Evolutionary conservation across 1,140 invertebrate genomes (phyloP), one percentile per base, ranked within the genome.

Genomic region (Anoplolepis gracilipes): DNA sequence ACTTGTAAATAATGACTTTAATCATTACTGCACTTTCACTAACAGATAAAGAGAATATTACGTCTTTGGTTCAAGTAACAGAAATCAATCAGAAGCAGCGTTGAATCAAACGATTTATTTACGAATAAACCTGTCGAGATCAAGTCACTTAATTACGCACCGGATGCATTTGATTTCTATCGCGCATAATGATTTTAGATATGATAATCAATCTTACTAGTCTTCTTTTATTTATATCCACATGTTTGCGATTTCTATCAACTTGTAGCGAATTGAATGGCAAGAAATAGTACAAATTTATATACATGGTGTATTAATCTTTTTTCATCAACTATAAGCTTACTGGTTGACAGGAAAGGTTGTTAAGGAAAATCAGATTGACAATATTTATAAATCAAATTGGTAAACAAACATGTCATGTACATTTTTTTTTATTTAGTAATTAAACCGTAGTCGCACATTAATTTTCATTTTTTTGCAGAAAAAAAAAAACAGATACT

Each of bases 1-100:
- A 2, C 16, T 19, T 7, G 2, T 30, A 42, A 53, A 36, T 78
- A 53, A 65, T 49, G n/a, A 49, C 25, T 78, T 16, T 30, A 22
- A 64, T 64, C 16, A 13, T 77, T 36, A 77, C 33, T 61, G 25
- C 25, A 11, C 76, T 78, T 78, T 78, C 42, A 65, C 61, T 28
- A 33, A 46, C 39, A 22, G 6, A 28, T 53, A 13, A 62, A n/a
- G 16, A 77, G 16, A 16, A 64, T 36, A 77, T 36, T 46, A n/a
- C 16, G 7, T 16, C 46, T 49, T 49, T 49, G 4, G 16, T 13
- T 6, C 11, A 11, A n/a, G 19, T 25, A 25, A 78, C 46, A 57
- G 7, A 16, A 77, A 6, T 11, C 39, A 49, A 49, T 42, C 8
- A 65, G 16, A 25, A 77, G 3, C 6, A n/a, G n/a, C 39, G 13